Conservation (phyloP, 2,113 vertebrate genomes). For the Gopherus flavomarginatus region DNA sequence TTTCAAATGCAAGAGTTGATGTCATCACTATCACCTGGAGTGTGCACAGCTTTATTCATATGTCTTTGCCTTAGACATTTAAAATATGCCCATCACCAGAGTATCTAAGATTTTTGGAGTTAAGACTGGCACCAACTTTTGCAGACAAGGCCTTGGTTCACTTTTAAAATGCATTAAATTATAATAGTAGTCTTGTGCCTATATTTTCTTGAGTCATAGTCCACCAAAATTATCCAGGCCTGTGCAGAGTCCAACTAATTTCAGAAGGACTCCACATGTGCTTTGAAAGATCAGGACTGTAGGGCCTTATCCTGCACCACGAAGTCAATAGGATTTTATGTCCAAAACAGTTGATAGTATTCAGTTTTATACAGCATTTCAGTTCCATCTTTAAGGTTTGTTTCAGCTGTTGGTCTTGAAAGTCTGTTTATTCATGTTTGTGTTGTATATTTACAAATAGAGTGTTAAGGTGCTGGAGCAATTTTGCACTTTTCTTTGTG, state of each 20-base stretch:
- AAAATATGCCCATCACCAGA: background rate
- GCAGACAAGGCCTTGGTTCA: background rate
- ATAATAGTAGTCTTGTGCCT: background rate
- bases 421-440: no score
- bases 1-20: background rate
- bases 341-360: no score
- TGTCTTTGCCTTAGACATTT: background rate
- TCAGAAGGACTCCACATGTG: background rate
- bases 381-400: no score
- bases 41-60: background rate
- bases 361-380: no score
- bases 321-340: no score
- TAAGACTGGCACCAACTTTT: background rate
- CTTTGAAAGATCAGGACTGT: background rate
- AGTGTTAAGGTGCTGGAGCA: no score
- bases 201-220: background rate
- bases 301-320: no score
- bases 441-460: no score
- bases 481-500: no score
- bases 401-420: no score
- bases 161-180: background rate
- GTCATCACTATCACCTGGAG: background rate
- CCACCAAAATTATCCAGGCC: background rate
- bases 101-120: background rate
- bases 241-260: background rate